Conservation (phyloP, 2,113 vertebrate genomes). For the Microcebus griseorufus region DNA sequence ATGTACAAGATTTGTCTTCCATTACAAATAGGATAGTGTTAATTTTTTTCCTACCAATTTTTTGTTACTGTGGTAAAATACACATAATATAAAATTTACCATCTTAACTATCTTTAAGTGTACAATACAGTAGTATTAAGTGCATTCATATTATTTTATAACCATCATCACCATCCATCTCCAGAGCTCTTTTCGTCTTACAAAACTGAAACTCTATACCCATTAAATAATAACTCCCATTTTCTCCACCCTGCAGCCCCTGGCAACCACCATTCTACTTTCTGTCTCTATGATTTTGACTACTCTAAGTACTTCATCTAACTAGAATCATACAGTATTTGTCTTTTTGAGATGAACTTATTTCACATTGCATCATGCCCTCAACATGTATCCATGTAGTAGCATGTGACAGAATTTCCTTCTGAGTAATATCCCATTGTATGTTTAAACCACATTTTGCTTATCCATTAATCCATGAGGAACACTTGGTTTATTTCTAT, state of each 20-base stretch:
- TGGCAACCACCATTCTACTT: neutral
- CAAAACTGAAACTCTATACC: neutral
- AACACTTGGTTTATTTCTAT: neutral
- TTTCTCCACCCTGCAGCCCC: neutral
- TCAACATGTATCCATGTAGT: neutral
- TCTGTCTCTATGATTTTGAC: neutral
- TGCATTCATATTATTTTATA: neutral
- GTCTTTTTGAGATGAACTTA: neutral
- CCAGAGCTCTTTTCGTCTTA: neutral
- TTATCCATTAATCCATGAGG: neutral
- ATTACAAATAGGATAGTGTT: neutral
- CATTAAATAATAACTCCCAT: neutral
- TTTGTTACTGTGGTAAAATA: neutral
- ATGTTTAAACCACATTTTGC: neutral
- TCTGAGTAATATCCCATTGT: neutral
- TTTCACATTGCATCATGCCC: neutral
- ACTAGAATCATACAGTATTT: neutral
- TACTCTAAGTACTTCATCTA: neutral
- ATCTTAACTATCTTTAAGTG: neutral
- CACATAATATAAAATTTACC: neutral
- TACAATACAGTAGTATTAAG: neutral
- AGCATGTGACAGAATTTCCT: neutral
- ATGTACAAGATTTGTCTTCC: neutral
- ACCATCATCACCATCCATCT: neutral
- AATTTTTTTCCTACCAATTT: neutral